These are phyloP conservation scores for Dermatemys mawii DNA, from an alignment of 2,113 vertebrate genomes.

Conservation along the genomic window DNA sequence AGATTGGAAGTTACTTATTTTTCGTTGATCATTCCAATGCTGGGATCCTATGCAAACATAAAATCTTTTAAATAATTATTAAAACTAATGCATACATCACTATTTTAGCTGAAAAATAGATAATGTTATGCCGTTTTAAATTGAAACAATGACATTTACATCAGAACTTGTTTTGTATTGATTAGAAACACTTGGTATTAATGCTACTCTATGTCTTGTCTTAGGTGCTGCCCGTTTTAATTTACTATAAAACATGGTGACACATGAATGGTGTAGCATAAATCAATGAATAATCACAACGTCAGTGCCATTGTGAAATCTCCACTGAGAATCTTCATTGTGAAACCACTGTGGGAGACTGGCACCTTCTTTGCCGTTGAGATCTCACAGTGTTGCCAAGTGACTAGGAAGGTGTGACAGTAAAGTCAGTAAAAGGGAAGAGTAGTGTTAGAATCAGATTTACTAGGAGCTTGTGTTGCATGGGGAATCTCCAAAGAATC, in stretches of 20 bases:
- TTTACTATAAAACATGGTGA: not conserved
- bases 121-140: not conserved
- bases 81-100: slow-evolving; percentile 10
- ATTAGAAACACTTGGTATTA: not conserved
- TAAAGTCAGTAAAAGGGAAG: not conserved
- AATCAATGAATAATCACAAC: not conserved
- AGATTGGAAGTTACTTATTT: slow-evolving; percentile 64
- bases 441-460: not conserved
- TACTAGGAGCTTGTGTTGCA: not conserved
- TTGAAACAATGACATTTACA: not conserved
- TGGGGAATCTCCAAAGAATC: not conserved
- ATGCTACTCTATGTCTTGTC: not conserved
- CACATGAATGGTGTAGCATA: not conserved
- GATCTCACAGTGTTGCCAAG: not conserved
- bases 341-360: not conserved
- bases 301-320: not conserved
- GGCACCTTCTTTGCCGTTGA: not conserved
- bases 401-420: not conserved
- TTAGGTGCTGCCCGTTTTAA: not conserved
- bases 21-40: slow-evolving; percentile 30
- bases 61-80: slow-evolving; percentile 17
- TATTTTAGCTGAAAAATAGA: not conserved
- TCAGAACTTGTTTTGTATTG: not conserved
- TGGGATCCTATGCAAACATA: slow-evolving; percentile 22
- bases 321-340: not conserved